A percentile compares a stretch with the other conserved stretches of the same genome.
Evolutionary conservation across 2,113 vertebrate species (phyloP).

Genomic region (Alligator sinensis): DNA sequence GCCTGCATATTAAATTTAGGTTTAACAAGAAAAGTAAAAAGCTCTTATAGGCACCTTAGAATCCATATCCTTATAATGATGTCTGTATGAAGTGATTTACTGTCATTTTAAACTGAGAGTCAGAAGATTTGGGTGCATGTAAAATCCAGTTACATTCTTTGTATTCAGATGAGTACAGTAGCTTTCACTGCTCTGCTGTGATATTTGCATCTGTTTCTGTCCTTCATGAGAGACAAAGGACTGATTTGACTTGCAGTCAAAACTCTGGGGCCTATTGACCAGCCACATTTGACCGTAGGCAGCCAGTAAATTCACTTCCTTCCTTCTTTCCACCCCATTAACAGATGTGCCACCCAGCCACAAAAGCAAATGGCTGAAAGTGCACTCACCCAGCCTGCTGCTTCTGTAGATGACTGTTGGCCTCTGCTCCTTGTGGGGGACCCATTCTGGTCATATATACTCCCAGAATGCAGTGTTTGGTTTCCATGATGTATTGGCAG

Average conservation of each 20-base stretch:
- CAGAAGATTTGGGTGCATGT: too few species aligned
- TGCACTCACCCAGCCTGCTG: background rate
- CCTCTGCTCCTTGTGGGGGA: background rate
- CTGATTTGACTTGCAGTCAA: constrained; percentile 19
- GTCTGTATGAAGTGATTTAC: too few species aligned
- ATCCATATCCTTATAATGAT: too few species aligned
- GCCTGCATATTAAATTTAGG: too few species aligned
- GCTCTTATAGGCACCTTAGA: too few species aligned
- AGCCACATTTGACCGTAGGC: background rate
- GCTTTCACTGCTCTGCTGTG: background rate
- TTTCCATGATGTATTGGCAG: constrained; percentile 48
- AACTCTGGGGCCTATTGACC: constrained; percentile 23
- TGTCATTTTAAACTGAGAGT: too few species aligned
- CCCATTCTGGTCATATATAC: background rate
- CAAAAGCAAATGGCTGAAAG: background rate
- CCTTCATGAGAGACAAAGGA: constrained; percentile 59
- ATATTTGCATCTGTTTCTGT: constrained; percentile 45
- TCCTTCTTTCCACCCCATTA: background rate
- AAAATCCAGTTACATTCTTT: too few species aligned
- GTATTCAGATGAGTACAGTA: too few species aligned
- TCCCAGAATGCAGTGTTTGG: background rate
- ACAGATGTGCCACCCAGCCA: background rate
- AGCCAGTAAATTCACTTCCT: constrained; percentile 32
- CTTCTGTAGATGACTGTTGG: background rate
- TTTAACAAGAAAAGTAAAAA: too few species aligned